phyloP scores from a whole-genome alignment of 1,140 invertebrate genomes.

The Steinernema khuongi region DNA sequence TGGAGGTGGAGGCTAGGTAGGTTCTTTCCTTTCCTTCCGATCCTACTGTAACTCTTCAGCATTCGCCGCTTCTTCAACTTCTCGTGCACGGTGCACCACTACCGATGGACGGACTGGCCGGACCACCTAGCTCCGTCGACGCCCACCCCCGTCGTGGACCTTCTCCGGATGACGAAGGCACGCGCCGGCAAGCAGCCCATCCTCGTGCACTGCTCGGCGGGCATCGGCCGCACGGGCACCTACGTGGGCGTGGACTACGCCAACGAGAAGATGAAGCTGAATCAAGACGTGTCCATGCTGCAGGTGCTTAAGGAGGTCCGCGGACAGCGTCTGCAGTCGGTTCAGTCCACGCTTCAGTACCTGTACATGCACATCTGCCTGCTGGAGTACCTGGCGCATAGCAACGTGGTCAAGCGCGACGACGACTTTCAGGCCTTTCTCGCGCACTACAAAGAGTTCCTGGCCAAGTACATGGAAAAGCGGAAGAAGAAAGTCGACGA shows the following conservation, averaged over 20 bases:
- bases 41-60: too few relatives aligned
- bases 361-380: constrained; percentile 9
- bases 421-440: too few relatives aligned
- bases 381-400: constrained; percentile 2
- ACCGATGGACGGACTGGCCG: constrained; percentile 24
- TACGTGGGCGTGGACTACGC: constrained; percentile 33
- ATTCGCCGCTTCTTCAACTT: neutral
- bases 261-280: neutral
- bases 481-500: too few relatives aligned
- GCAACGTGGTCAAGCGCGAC: neutral
- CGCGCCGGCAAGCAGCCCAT: constrained; percentile 5
- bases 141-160: constrained; percentile 11
- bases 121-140: constrained; percentile 25
- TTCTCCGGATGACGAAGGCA: constrained; percentile 16
- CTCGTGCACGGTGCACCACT: constrained; percentile 18
- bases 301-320: neutral
- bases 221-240: constrained; percentile 48
- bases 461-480: neutral
- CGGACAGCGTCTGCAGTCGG: neutral
- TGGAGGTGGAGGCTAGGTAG: neutral
- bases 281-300: neutral
- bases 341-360: neutral
- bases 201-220: constrained; percentile 49
- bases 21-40: too few relatives aligned
- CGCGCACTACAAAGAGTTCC: neutral